Evolutionary conservation across 2,888 invertebrate genomes (phyloP).

Genomic region (Cerastis rubricosa): DNA sequence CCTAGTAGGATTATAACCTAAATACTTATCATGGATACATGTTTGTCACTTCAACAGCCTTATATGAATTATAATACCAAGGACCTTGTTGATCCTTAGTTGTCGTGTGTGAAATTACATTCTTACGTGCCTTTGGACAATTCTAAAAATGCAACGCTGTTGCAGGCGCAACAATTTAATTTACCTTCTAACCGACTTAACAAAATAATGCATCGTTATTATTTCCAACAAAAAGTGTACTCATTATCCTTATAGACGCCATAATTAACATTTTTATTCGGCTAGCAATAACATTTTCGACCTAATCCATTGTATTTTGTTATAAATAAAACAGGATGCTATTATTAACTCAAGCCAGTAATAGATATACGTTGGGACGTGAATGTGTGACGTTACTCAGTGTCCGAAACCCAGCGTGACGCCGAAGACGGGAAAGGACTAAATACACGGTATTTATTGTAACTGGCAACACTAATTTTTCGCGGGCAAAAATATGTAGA

Average conservation of each 20-base stretch:
- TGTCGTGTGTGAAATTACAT: background rate
- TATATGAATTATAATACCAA: background rate
- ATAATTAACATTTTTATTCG: constrained; percentile 36
- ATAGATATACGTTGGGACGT: constrained; percentile 38
- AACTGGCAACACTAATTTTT: constrained; percentile 58
- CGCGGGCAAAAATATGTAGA: constrained; percentile 39
- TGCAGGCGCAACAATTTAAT: background rate
- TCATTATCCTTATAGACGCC: constrained; percentile 5
- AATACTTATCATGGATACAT: background rate
- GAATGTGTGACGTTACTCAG: constrained; percentile 60
- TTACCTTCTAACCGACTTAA: constrained; percentile 4
- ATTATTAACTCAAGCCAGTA: constrained; percentile 45
- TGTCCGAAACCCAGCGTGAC: constrained; percentile 62
- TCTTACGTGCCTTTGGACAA: background rate
- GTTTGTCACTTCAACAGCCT: too few species aligned
- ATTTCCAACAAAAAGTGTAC: constrained; percentile 19
- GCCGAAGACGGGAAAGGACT: constrained; percentile 52
- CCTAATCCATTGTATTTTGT: constrained; percentile 36
- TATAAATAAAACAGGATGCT: constrained; percentile 39
- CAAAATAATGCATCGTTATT: constrained; percentile 13
- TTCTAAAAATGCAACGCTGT: background rate
- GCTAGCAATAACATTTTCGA: constrained; percentile 37
- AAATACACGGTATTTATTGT: constrained; percentile 61
- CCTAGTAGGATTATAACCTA: background rate
- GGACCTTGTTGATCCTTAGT: background rate